Percentiles rank a stretch among this genome's conserved stretches.
Evolutionary conservation across 2,113 vertebrate species (phyloP).

Genomic region (Sturnus vulgaris): DNA sequence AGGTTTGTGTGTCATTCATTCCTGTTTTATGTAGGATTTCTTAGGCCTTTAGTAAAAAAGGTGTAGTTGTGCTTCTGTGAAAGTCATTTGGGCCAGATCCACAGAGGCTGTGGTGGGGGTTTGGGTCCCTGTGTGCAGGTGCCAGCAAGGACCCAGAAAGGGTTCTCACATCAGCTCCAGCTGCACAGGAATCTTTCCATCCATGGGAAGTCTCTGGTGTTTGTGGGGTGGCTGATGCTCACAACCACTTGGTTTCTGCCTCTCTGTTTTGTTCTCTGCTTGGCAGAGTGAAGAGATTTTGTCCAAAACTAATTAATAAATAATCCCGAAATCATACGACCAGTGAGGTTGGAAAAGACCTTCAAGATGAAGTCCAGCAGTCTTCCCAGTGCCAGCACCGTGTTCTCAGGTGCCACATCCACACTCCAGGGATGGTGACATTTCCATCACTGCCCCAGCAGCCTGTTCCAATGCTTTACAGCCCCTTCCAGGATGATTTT

Average conservation of each 20-base stretch:
- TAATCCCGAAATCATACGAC: fast-evolving
- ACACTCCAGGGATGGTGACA: background rate
- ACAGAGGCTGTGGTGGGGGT: background rate
- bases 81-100: background rate
- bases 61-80: background rate
- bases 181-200: background rate
- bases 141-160: fast-evolving
- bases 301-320: background rate
- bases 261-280: background rate
- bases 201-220: background rate
- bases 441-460: background rate
- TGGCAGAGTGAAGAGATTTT: background rate
- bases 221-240: background rate
- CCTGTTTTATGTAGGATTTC: background rate
- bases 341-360: background rate
- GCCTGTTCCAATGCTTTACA: background rate
- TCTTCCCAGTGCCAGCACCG: background rate
- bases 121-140: background rate
- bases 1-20: background rate
- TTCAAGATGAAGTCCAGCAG: background rate
- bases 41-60: background rate
- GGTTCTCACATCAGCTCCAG: background rate
- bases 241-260: background rate
- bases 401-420: background rate
- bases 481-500: background rate